Percentiles rank a stretch among this genome's conserved stretches.
phyloP scores from a whole-genome alignment of 2,113 vertebrate genomes.

The Eurystomus gularis region DNA sequence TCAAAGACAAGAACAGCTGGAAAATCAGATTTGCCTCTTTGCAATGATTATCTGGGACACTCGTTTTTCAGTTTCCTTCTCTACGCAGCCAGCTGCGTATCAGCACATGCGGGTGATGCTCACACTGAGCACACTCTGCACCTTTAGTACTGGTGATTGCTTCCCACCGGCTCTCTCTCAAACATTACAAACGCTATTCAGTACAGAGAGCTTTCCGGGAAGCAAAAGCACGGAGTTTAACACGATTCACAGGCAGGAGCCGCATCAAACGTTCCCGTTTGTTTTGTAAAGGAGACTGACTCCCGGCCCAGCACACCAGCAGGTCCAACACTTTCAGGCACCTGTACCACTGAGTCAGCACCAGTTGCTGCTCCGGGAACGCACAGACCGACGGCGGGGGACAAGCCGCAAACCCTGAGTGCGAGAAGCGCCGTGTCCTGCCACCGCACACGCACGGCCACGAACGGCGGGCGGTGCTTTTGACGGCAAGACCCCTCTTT shows the following conservation, averaged over 20 bases:
- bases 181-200: accelerated
- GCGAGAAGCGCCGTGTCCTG: accelerated
- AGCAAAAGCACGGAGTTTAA: neutral
- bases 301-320: accelerated
- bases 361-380: neutral
- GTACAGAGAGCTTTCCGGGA: accelerated
- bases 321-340: neutral
- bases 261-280: accelerated
- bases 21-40: neutral
- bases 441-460: accelerated
- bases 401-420: neutral
- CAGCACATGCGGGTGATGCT: neutral
- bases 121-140: neutral
- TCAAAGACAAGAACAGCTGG: neutral
- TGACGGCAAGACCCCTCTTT: accelerated
- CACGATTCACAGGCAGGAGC: accelerated
- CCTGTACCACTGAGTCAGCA: neutral
- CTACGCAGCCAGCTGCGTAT: accelerated
- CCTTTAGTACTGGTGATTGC: accelerated
- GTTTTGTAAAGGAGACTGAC: accelerated
- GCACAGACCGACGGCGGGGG: neutral
- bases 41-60: neutral
- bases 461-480: accelerated
- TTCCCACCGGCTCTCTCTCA: accelerated
- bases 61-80: neutral